A percentile compares a stretch with the other conserved stretches of the same genome.
Conservation (phyloP, 2,113 vertebrate genomes). For the Rynchops niger region DNA sequence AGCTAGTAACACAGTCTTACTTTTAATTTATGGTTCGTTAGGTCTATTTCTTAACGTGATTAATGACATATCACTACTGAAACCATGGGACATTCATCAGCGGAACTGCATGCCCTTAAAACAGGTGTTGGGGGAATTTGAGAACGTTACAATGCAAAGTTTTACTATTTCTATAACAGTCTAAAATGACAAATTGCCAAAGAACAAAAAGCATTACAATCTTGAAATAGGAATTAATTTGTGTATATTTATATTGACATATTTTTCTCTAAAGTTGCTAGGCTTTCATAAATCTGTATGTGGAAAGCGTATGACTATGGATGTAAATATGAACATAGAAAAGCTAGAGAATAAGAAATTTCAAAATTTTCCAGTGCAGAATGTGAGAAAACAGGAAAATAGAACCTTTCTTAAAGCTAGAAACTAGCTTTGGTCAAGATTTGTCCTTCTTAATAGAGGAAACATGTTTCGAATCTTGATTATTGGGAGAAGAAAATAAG, state of each 20-base stretch:
- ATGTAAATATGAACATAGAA: background rate
- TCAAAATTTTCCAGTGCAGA: background rate
- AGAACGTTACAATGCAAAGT: background rate
- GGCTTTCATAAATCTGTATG: background rate
- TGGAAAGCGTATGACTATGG: background rate
- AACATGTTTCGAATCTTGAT: background rate
- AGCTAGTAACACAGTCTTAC: conserved; percentile 45
- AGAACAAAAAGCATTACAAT: conserved; percentile 11
- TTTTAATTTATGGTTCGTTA: conserved; percentile 72
- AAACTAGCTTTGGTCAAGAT: background rate
- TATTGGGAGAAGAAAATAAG: background rate
- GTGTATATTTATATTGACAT: background rate
- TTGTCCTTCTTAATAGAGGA: background rate
- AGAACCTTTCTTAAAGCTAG: background rate
- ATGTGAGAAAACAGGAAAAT: background rate
- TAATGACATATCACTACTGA: conserved; percentile 73
- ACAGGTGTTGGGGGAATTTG: conserved; percentile 65
- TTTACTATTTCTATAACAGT: background rate
- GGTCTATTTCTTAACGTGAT: conserved; percentile 74
- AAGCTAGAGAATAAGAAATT: background rate
- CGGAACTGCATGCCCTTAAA: conserved; percentile 51
- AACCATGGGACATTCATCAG: conserved; percentile 72
- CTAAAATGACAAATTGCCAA: conserved; percentile 29
- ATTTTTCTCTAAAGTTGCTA: background rate
- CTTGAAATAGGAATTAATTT: background rate